phyloP scores from a whole-genome alignment of 2,888 invertebrate species.

The Drosophila prolongata region DNA sequence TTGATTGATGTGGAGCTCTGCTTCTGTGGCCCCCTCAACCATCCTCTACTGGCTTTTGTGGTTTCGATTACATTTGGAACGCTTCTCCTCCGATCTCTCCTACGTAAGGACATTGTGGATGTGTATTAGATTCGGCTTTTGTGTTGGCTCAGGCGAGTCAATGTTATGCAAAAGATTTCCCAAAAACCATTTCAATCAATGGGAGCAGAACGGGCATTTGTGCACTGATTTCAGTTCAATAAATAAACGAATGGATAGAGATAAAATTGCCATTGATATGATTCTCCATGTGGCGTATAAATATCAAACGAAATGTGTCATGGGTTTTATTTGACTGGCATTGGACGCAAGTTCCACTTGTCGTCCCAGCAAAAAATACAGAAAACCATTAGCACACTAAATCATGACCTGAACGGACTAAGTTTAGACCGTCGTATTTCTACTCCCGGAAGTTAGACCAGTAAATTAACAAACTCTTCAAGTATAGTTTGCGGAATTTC shows the following conservation, averaged over 20 bases:
- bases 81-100: neutral
- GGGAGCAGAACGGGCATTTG: slow-evolving; percentile 35
- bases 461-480: slow-evolving; percentile 20
- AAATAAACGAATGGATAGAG: slow-evolving; percentile 36
- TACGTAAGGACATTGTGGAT: slow-evolving; percentile 51
- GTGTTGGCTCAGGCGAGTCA: slow-evolving; percentile 43
- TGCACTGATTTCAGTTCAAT: slow-evolving; percentile 31
- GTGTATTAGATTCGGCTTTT: slow-evolving; percentile 33
- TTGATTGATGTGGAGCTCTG: slow-evolving; percentile 64
- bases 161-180: slow-evolving; percentile 50
- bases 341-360: slow-evolving; percentile 1
- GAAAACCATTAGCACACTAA: slow-evolving; percentile 52
- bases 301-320: slow-evolving; percentile 42
- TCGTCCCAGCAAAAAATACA: slow-evolving; percentile 10
- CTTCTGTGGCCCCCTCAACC: slow-evolving; percentile 3
- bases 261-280: slow-evolving; percentile 36
- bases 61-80: slow-evolving; percentile 53
- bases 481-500: slow-evolving; percentile 17
- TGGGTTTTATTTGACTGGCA: slow-evolving; percentile 20
- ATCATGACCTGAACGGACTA: slow-evolving; percentile 21
- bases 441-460: slow-evolving; percentile 44
- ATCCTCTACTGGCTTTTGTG: slow-evolving; percentile 50
- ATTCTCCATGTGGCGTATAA: slow-evolving; percentile 26
- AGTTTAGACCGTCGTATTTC: slow-evolving; percentile 12
- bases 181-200: slow-evolving; percentile 40